Evolutionary conservation across 1,140 invertebrate genomes (phyloP), one percentile per base, ranked within the genome.

Genomic region (Drosophila kohkoa): DNA sequence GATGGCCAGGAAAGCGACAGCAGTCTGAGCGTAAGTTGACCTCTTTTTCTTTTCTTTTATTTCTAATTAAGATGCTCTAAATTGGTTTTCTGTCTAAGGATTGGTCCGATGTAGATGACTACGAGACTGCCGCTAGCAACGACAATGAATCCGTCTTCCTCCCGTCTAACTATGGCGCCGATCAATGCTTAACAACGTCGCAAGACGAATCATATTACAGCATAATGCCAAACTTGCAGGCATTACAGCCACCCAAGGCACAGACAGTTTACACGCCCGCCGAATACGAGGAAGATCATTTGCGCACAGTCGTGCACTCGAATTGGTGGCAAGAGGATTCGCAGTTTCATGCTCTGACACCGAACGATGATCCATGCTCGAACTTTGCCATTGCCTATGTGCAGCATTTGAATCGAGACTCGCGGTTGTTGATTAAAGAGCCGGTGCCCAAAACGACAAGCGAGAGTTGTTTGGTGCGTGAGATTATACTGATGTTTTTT

Each of bases 401-500:
- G 7, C 69, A 75, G 51, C 71, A 71, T 30, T 0, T 88, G 7
- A 85, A 78, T 11, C 13, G 52, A n/a, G 49, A 49, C 0, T 32
- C 62, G 0, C 28, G 59, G 5, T 59, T 75, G 5, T 10, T 85
- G 3, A 5, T 77, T 0, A 52, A 64, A 0, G 35, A 74, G 6
- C 28, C 55, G 11, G 13, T 73, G 63, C 82, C 90, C 3, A 76
- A 65, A 10, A 92, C 91, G 5, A 63, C 52, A 7, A 75, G 69
- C 1, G 92, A 92, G 52, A 57, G 54, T 3, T 80, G 81, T 16
- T 59, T 92, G 15, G 15, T 92, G 3, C 68, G 92, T 3, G 92
- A 92, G 51, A 87, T 92, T 15, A 60, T 92, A 15, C 79, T 91
- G n/a, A 92, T 92, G 91, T 92, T 92, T 32, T 59, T 78, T 3